Evolutionary conservation across 2,888 invertebrate species (phyloP), one percentile per base, ranked within the genome.

Genomic region (Callosobruchus maculatus): DNA sequence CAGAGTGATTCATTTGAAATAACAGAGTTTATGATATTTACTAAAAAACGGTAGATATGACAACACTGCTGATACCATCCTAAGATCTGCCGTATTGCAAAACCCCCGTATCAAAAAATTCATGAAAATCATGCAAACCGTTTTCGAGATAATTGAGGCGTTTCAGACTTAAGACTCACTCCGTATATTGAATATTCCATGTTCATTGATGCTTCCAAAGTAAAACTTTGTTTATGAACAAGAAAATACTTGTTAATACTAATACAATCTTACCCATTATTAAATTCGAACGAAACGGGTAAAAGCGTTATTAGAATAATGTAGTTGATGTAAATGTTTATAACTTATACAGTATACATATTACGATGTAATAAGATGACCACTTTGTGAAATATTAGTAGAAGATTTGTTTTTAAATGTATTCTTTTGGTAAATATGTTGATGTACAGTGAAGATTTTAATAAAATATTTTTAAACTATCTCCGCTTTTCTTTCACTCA

Each of bases 361-460:
- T n/a, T n/a, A 49, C 13, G 13, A 49, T 49, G 18, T 49, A 18
- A 49, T n/a, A n/a, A n/a, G n/a, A 21, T 9, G 22, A 21, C 2
- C 68, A 67, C 67, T 71, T 67, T 68, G 30, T 71, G 71, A 67
- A 71, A 71, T 68, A 21, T 18, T 72, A 30, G 21, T 20, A 69
- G 22, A 21, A 2, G 70, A 31, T 31, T 68, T 31, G 22, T 21
- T 70, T 70, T 7, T 66, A 21, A 4, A 2, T 9, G 20, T 26
- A 26, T 69, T 68, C 13, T 69, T 21, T 72, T 73, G 67, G 21
- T 73, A 66, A 68, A 20, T 13, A 22, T 74, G 74, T 74, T 72
- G 67, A 49, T 74, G 72, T 74, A 74, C 74, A 74, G 74, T 71
- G 66, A 30, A 74, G 72, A 74, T 74, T 74, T 74, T 74, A 74